These are phyloP conservation scores for Rhagoletis zephyria DNA, from an alignment of 1,140 invertebrate species.

Conservation along the genomic window DNA sequence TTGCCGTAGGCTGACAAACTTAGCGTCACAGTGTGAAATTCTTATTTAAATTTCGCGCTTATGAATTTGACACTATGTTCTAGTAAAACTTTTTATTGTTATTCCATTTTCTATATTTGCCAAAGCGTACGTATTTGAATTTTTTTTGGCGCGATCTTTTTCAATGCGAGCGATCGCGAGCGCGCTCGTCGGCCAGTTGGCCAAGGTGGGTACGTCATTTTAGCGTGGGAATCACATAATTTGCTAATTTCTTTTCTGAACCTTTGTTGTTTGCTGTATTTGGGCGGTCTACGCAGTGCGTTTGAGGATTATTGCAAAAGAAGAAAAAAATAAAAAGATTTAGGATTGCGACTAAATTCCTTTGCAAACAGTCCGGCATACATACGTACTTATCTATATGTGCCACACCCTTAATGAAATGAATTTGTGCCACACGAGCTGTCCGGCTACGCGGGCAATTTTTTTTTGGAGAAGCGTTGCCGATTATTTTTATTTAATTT, in stretches of 20 bases:
- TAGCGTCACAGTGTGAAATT: constrained; percentile 24
- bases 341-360: not conserved
- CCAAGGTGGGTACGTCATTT: not conserved
- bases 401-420: constrained; percentile 5
- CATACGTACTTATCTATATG: not conserved
- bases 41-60: constrained; percentile 6
- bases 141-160: not conserved
- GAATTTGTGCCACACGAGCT: not conserved
- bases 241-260: not conserved
- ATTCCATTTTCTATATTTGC: not conserved
- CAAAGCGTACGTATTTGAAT: not conserved
- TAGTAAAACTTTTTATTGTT: not conserved
- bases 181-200: not conserved
- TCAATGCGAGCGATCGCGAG: not conserved
- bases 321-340: not conserved
- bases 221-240: constrained; percentile 38
- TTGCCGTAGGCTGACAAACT: not conserved
- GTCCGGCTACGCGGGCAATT: not conserved
- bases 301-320: not conserved
- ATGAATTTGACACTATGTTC: not conserved
- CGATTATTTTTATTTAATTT: not conserved
- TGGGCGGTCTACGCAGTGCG: not conserved
- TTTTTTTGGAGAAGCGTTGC: not conserved
- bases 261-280: not conserved
- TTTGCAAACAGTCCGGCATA: not conserved